Evolutionary conservation across 2,797 vertebrate species (phyloP), one percentile per base, ranked within the genome.

Genomic region (Sebastes jordani): DNA sequence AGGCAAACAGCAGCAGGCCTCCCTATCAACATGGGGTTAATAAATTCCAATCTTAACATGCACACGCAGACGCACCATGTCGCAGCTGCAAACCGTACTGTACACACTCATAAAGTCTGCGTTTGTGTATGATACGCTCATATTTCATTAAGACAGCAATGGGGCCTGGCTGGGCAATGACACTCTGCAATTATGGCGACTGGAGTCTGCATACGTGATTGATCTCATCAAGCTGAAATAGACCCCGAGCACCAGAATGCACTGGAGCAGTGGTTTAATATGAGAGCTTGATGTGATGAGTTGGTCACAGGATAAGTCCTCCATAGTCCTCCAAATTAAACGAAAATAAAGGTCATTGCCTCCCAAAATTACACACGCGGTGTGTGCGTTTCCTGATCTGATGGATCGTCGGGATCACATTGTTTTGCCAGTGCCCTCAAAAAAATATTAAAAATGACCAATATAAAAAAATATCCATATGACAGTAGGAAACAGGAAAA

Each of bases 1-100:
- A 75, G 63, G 56, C 22, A 71, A 79, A 86, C 67, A 74, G 71
- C 54, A 80, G 80, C 78, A 58, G 61, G 78, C 77, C 78, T 84
- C 70, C 72, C 14, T 27, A 63, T 78, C 74, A 61, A 75, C 82
- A 76, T 67, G 73, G 58, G 71, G 78, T 87, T 70, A 75, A 91
- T 71, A 58, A 22, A 78, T 84, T 61, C 42, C 58, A 76, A 52
- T 71, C 38, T 52, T 46, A 86, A 86, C 81, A 61, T 63, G 30
- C 65, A 52, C 58, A 76, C 42, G 14, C 64, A 70, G 27, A 76
- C 75, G 65, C 46, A 73, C 29, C 29, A 73, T 34, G n/a, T 11
- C 16, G 4, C 87, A 80, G 82, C 67, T 71, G 77, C 38, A 65
- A 49, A 69, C 64, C 34, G 6, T 18, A 63, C 49, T 69, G 25